phyloP scores from a whole-genome alignment of 1,140 invertebrate genomes.

The Aphelenchoides fujianensis region DNA sequence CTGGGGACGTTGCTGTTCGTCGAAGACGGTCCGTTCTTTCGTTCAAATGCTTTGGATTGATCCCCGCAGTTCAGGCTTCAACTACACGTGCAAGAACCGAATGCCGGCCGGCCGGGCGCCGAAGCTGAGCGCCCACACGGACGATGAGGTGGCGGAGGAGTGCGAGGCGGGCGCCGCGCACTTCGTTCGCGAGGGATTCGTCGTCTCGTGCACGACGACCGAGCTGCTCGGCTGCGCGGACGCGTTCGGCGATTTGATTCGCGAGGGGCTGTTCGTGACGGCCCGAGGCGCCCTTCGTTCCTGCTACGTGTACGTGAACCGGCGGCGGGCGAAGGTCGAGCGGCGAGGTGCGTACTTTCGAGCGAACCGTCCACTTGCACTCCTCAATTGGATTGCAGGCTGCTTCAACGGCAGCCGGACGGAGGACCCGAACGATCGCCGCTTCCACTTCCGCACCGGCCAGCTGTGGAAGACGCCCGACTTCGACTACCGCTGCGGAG shows the following conservation, averaged over 20 bases:
- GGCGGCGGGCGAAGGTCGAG: conserved; percentile 43
- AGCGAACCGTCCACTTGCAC: too few relatives aligned
- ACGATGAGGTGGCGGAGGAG: conserved; percentile 36
- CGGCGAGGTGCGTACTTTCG: too few relatives aligned
- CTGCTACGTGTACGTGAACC: conserved; percentile 39
- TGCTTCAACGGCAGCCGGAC: conserved; percentile 46
- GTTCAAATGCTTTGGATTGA: background rate
- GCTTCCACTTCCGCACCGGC: conserved; percentile 36
- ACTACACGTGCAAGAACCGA: conserved; percentile 29
- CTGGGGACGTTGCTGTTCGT: conserved; percentile 40
- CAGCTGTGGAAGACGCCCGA: conserved; percentile 33
- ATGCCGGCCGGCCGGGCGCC: background rate
- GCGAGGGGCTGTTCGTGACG: conserved; percentile 39
- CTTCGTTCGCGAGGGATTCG: conserved; percentile 42
- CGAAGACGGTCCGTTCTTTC: conserved; percentile 38
- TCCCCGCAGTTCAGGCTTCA: conserved; percentile 24
- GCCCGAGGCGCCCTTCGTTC: conserved; percentile 20
- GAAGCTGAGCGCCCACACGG: background rate
- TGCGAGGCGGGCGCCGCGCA: conserved; percentile 23
- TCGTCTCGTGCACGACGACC: conserved; percentile 38
- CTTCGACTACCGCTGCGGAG: conserved; percentile 38
- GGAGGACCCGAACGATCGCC: conserved; percentile 37
- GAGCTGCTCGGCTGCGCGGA: conserved; percentile 44
- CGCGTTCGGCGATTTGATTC: conserved; percentile 38
- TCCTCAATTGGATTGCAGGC: too few relatives aligned